Base-by-base conservation (phyloP, 2,888 invertebrate genomes). In the Smittia aterrima region DNA sequence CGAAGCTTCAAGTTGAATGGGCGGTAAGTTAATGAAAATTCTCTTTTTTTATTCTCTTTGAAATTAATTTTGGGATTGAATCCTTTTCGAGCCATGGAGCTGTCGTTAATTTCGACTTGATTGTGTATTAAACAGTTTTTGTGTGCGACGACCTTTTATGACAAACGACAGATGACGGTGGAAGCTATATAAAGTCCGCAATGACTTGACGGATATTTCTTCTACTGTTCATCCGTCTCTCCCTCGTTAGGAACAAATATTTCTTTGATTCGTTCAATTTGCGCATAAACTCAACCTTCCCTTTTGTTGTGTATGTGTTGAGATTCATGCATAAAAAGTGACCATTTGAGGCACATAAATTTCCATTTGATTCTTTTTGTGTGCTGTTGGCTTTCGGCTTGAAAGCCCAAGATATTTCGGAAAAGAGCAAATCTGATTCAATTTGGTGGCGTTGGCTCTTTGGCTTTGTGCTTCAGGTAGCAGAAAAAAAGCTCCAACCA, bases 1-100 rank as follows among this genome's bases (percentile, higher is more conserved):
- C 78, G 80, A 75, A 74, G 75, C 47, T 80, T 80, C 77, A 79
- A 81, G 76, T 78, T 80, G 58, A 80, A 81, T 62, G 75, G 75
- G 64, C 74, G 75, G 75, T 75, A 22, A 75, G 75, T 73, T 71
- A 70, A n/a, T n/a, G n/a, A n/a, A 27, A 62, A 38, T 11, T 11
- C 7, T 38, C 11, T 7, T 11, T 7, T 38, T 38, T 38, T 38
- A 38, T 38, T 16, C n/a, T 54, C 16, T 54, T 9, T 54, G 7
- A 9, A 54, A 9, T 54, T 54, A 16, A 11, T 54, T 54, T 54
- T 54, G n/a, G 32, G 32, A 9, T 9, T 32, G 4, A 9, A 32
- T 32, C 32, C 32, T 32, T 32, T 32, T 32, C n/a, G n/a, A n/a
- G n/a, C n/a, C n/a, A n/a, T n/a, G n/a, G n/a, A n/a, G n/a, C n/a